Conservation (phyloP, 2,888 invertebrate species). For the Clistopyga incitator region DNA sequence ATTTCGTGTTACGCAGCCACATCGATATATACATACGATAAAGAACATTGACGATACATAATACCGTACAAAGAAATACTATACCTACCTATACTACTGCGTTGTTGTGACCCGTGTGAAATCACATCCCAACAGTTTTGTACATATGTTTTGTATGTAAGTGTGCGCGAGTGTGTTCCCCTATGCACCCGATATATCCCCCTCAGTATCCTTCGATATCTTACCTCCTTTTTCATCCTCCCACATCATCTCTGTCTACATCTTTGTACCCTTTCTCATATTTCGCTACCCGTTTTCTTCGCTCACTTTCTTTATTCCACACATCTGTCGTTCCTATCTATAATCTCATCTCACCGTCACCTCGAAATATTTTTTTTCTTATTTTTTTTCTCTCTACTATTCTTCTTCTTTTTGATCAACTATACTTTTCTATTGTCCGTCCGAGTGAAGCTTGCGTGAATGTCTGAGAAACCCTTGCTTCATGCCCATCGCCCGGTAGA, state of each 20-base stretch:
- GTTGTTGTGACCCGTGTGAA: constrained; percentile 94
- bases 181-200: constrained; percentile 75
- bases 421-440: constrained; percentile 76
- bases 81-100: constrained; percentile 82
- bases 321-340: constrained; percentile 73
- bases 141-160: constrained; percentile 84
- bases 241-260: constrained; percentile 39
- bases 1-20: constrained; percentile 29
- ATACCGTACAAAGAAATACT: constrained; percentile 53
- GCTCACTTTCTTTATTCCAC: constrained; percentile 56
- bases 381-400: neutral
- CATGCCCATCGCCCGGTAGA: constrained; percentile 60
- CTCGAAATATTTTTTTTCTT: neutral
- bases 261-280: constrained; percentile 43
- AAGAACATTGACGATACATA: constrained; percentile 25
- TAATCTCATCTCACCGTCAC: constrained; percentile 44
- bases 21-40: constrained; percentile 19
- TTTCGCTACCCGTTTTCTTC: constrained; percentile 61
- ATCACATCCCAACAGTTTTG: constrained; percentile 85
- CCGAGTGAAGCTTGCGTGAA: constrained; percentile 82
- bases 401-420: constrained; percentile 68
- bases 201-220: constrained; percentile 61
- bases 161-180: constrained; percentile 84
- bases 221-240: constrained; percentile 30
- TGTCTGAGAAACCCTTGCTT: constrained; percentile 66